Percentiles rank a stretch among this genome's conserved stretches.
phyloP scores from a whole-genome alignment of 2,888 invertebrate species.

The Conomelus anceps region DNA sequence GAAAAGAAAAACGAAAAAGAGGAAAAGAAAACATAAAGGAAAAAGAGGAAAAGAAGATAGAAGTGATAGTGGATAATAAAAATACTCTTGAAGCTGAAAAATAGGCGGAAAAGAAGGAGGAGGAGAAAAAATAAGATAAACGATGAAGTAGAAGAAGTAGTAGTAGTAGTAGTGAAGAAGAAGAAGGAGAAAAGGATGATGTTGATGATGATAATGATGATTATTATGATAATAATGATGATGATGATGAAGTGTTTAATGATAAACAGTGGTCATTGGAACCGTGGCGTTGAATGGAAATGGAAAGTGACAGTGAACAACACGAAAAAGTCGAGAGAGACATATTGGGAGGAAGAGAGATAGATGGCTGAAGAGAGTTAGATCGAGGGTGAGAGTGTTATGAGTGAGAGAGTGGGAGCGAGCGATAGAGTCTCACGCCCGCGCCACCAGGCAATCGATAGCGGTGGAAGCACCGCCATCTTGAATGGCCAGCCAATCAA shows the following conservation, averaged over 20 bases:
- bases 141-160: no score
- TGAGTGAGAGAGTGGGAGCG: not conserved
- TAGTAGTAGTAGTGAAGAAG: not conserved
- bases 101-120: not conserved
- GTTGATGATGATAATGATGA: not conserved
- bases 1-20: not conserved
- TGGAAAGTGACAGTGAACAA: not conserved
- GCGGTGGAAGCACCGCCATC: not conserved
- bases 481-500: not conserved
- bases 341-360: no score
- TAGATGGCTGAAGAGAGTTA: no score
- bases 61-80: not conserved
- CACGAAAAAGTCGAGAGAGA: not conserved
- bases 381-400: not conserved
- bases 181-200: not conserved
- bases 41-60: not conserved
- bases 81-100: no score
- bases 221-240: no score
- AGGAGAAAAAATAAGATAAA: not conserved
- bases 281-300: no score
- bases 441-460: not conserved
- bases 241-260: not conserved
- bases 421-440: not conserved
- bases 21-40: not conserved
- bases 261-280: not conserved